phyloP scores from a whole-genome alignment of 2,888 invertebrate species.

The Steromphala cineraria region DNA sequence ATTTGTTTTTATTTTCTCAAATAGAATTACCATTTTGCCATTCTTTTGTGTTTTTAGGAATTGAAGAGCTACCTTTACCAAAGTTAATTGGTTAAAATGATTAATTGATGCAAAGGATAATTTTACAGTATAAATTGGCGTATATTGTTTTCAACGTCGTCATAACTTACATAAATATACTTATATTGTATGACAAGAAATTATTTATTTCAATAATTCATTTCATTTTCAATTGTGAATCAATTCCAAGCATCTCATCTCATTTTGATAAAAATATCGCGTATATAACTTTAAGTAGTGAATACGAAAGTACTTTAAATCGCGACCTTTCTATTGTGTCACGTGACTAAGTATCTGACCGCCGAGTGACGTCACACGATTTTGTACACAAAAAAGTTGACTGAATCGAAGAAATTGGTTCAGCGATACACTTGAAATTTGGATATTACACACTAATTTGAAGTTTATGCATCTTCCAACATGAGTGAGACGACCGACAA shows the following conservation, averaged over 20 bases:
- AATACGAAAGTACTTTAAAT: neutral
- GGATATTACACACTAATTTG: conserved; percentile 30
- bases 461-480: conserved; percentile 30
- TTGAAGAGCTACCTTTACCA: neutral
- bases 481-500: conserved; percentile 56
- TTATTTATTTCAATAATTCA: neutral
- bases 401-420: conserved; percentile 40
- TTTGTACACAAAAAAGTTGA: conserved; percentile 49
- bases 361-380: conserved; percentile 44
- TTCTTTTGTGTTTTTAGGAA: neutral
- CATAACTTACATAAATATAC: no score
- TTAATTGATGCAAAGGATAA: no score
- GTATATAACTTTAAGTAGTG: neutral
- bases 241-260: neutral
- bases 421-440: conserved; percentile 31
- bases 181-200: neutral
- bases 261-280: neutral
- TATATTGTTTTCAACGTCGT: no score
- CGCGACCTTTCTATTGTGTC: conserved; percentile 21
- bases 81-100: no score
- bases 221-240: neutral
- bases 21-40: no score
- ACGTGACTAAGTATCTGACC: conserved; percentile 36
- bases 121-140: no score
- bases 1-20: no score